Conservation (phyloP, 2,113 vertebrate genomes). For the Marmota monax region DNA sequence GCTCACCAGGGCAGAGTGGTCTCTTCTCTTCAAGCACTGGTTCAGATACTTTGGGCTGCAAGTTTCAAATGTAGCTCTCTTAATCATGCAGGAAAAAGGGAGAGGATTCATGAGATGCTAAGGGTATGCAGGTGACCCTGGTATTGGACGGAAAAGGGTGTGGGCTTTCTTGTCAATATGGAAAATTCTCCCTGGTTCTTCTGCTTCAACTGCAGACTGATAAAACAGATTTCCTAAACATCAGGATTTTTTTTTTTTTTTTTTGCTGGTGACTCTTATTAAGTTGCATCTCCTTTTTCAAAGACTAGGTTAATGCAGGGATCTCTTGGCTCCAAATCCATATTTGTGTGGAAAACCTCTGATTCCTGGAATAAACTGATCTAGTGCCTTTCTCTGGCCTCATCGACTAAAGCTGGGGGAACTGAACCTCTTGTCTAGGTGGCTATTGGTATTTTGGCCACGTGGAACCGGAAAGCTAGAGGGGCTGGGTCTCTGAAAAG, state of each 20-base stretch:
- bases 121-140: not conserved
- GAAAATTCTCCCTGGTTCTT: not conserved
- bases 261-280: not conserved
- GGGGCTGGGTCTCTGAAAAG: not conserved
- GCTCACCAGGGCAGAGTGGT: not conserved
- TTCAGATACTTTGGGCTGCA: not conserved
- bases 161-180: not conserved
- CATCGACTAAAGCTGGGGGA: too few relatives aligned
- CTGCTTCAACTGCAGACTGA: not conserved
- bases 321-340: not conserved
- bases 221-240: not conserved
- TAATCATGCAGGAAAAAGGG: too few relatives aligned
- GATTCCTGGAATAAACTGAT: not conserved
- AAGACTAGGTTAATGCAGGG: not conserved
- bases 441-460: not conserved
- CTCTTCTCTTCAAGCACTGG: too few relatives aligned
- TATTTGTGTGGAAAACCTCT: not conserved
- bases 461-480: too few relatives aligned
- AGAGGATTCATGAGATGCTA: not conserved
- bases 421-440: not conserved
- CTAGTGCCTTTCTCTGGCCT: not conserved
- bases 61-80: not conserved
- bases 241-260: too few relatives aligned
- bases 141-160: not conserved
- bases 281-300: not conserved